Base-by-base conservation (phyloP, 2,888 invertebrate genomes). In the Agrilus cyanescens region DNA sequence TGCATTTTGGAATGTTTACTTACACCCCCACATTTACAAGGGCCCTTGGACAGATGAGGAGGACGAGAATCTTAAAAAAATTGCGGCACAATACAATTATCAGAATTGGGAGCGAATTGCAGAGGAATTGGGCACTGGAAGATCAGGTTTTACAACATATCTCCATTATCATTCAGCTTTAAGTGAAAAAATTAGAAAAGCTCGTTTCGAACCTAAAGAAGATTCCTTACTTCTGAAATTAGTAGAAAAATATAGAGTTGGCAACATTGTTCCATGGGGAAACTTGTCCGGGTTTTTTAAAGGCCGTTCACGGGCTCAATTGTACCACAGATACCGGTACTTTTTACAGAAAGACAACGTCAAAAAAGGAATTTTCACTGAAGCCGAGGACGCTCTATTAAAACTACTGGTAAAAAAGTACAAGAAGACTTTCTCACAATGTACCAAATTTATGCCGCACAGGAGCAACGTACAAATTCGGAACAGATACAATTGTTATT, bases 201-300 rank as follows among this genome's bases (percentile, higher is more conserved):
- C 61, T 1, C 74, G 71, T 48, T 90, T 89, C 82, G 71, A 75
- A 0, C 57, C 63, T 10, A 72, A 75, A 36, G 90, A 93, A 59
- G 82, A 87, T 53, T 67, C 73, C 38, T 70, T 72, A 37, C 66
- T 93, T 3, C 57, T 71, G 30, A 68, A 73, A 41, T 62, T 82
- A 2, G 73, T 90, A 0, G 72, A 78, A n/a, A 67, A 66, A 46
- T 75, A 76, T 48, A 74, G 69, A 48, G 69, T 78, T 42, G 84
- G 81, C 13, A 68, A 75, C 45, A 74, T 73, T 36, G 80, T 87
- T 48, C 81, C 84, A 1, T 90, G 89, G 88, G 71, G 75, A 3
- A 76, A 75, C 57, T 76, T 87, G 6, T 70, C 75, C 1, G 69
- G 71, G 16, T 71, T 74, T 38, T 76, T 85, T 63, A 72, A 74